These are phyloP conservation scores for Dreissena polymorpha DNA, from an alignment of 1,140 invertebrate species.

Conservation along the genomic window DNA sequence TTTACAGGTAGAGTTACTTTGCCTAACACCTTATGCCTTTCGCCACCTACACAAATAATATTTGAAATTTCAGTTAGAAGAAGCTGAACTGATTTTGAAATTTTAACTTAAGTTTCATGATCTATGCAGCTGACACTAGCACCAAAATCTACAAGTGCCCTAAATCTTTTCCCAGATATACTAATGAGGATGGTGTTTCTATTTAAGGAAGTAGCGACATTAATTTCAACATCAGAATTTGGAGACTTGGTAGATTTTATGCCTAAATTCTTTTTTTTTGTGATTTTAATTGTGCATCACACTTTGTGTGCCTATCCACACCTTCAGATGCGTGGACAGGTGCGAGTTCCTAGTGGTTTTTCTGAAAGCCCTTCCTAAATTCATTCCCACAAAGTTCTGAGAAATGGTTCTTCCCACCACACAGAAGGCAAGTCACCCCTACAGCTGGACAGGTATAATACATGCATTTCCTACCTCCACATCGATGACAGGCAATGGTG, in stretches of 20 bases:
- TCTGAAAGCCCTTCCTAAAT: neutral
- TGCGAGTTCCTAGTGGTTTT: constrained; percentile 54
- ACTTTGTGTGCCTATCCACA: constrained; percentile 37
- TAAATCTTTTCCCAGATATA: constrained; percentile 27
- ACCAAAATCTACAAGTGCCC: constrained; percentile 53
- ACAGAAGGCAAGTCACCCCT: too few species aligned
- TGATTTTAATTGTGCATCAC: neutral
- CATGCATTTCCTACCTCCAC: too few species aligned
- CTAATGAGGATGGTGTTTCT: constrained; percentile 48
- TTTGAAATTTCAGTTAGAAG: neutral
- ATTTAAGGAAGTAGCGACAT: constrained; percentile 33
- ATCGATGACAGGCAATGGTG: too few species aligned
- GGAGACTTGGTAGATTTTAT: neutral
- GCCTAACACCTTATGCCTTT: constrained; percentile 26
- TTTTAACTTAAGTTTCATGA: neutral
- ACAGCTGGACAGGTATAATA: too few species aligned
- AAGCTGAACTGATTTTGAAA: neutral
- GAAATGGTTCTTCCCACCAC: neutral
- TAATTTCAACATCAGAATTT: neutral
- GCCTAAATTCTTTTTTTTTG: neutral
- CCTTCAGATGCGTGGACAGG: constrained; percentile 40
- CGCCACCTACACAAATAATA: constrained; percentile 30
- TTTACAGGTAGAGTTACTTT: constrained; percentile 16
- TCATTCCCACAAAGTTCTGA: neutral
- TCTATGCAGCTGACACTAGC: constrained; percentile 37